Percentiles rank a stretch among this genome's conserved stretches.
Evolutionary conservation across 1,140 invertebrate genomes (phyloP).

Genomic region (Amphibalanus amphitrite): DNA sequence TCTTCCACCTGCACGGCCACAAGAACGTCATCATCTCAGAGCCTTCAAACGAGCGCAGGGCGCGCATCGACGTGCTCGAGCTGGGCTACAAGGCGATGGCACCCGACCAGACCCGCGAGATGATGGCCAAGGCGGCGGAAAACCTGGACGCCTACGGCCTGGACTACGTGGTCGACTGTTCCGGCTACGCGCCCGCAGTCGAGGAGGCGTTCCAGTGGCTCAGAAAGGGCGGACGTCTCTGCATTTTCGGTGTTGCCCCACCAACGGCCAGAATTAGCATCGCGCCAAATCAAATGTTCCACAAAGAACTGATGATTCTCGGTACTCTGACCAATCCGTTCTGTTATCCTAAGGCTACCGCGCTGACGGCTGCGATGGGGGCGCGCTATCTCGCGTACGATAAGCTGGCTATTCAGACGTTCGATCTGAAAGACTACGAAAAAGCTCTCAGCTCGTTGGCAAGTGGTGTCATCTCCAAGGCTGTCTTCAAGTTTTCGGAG

Average conservation of each 20-base stretch:
- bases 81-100: not conserved
- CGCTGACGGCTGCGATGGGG: slow-evolving; percentile 40
- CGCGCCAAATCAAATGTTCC: slow-evolving; percentile 35
- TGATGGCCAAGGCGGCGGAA: not conserved
- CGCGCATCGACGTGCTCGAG: not conserved
- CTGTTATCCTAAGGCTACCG: slow-evolving; percentile 40
- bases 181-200: slow-evolving; percentile 38
- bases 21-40: slow-evolving; percentile 46
- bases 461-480: slow-evolving; percentile 34
- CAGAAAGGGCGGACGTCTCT: slow-evolving; percentile 32
- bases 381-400: slow-evolving; percentile 41
- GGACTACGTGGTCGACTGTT: slow-evolving; percentile 47
- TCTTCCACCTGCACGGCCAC: too few species aligned
- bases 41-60: slow-evolving; percentile 34
- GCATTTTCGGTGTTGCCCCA: slow-evolving; percentile 37
- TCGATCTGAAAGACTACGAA: slow-evolving; percentile 36
- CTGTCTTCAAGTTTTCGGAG: too few species aligned
- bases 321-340: slow-evolving; percentile 48
- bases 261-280: slow-evolving; percentile 34
- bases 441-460: slow-evolving; percentile 37
- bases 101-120: not conserved
- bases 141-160: slow-evolving; percentile 22
- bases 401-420: slow-evolving; percentile 43
- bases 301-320: slow-evolving; percentile 40
- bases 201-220: slow-evolving; percentile 32